phyloP scores from a whole-genome alignment of 2,113 vertebrate species.

The Aramus guarauna region DNA sequence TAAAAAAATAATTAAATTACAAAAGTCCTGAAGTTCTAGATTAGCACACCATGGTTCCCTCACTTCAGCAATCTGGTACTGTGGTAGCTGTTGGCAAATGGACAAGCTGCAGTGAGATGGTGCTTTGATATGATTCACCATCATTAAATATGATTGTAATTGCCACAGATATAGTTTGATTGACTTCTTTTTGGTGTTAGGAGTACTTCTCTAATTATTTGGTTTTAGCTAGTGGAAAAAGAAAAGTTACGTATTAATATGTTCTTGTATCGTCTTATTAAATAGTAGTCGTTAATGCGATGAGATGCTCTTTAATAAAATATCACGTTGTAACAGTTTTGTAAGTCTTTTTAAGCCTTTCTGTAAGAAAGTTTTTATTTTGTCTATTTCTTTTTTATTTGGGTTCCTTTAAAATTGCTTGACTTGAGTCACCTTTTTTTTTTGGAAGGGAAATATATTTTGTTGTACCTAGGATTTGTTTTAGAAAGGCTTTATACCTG shows the following conservation, averaged over 20 bases:
- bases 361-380: neutral
- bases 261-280: neutral
- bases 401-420: neutral
- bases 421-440: neutral
- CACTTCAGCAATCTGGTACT: fast-evolving
- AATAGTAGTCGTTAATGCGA: neutral
- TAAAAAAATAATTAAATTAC: neutral
- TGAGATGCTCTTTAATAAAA: neutral
- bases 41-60: neutral
- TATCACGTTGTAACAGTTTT: neutral
- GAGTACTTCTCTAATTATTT: neutral
- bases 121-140: neutral
- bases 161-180: neutral
- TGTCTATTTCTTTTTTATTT: neutral
- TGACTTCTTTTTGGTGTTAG: neutral
- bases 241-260: neutral
- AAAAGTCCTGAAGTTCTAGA: neutral
- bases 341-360: neutral
- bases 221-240: neutral
- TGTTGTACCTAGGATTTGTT: neutral
- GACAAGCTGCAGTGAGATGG: neutral
- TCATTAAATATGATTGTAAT: neutral
- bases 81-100: neutral
- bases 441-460: neutral
- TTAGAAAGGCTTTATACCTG: neutral